Conservation (phyloP, 2,113 vertebrate species). For the Microcebus tavaratra region DNA sequence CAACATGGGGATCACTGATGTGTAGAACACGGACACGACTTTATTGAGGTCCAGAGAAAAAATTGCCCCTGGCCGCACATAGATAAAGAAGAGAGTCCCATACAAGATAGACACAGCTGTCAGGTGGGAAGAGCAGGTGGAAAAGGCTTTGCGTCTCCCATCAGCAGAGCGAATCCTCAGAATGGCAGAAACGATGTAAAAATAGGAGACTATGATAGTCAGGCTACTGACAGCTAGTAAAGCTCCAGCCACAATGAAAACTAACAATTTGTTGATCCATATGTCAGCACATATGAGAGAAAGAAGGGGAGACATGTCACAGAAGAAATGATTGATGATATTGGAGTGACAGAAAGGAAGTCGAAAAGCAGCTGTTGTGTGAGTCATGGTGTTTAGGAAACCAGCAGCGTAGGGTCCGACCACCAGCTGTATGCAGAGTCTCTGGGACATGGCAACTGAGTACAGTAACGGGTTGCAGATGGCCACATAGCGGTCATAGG, state of each 20-base stretch:
- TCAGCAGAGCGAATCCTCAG: slow-evolving; percentile 40
- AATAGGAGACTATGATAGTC: slow-evolving; percentile 51
- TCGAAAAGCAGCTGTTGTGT: slow-evolving; percentile 28
- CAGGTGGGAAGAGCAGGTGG: slow-evolving; percentile 64
- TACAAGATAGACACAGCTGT: slow-evolving; percentile 46
- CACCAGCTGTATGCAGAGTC: slow-evolving; percentile 28
- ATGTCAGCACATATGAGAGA: slow-evolving; percentile 59
- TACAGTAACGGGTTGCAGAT: slow-evolving; percentile 48
- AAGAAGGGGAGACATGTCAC: slow-evolving; percentile 59
- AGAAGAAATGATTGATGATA: slow-evolving; percentile 69
- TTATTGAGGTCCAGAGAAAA: slow-evolving; percentile 59
- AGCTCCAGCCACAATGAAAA: slow-evolving; percentile 56
- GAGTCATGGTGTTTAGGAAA: slow-evolving; percentile 57
- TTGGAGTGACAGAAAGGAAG: slow-evolving; percentile 61
- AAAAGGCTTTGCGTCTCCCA: slow-evolving; percentile 54
- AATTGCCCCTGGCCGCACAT: background rate
- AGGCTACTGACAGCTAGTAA: slow-evolving; percentile 30
- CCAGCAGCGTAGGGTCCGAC: background rate
- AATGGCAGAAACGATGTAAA: slow-evolving; percentile 48
- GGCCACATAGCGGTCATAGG: slow-evolving; percentile 59
- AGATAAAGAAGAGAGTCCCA: slow-evolving; percentile 66
- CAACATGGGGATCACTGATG: slow-evolving; percentile 60
- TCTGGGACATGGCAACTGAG: background rate
- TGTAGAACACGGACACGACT: slow-evolving; percentile 57
- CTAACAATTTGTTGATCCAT: slow-evolving; percentile 33